Evolutionary conservation across 2,888 invertebrate species (phyloP).

Genomic region (Conops quadrifasciatus): DNA sequence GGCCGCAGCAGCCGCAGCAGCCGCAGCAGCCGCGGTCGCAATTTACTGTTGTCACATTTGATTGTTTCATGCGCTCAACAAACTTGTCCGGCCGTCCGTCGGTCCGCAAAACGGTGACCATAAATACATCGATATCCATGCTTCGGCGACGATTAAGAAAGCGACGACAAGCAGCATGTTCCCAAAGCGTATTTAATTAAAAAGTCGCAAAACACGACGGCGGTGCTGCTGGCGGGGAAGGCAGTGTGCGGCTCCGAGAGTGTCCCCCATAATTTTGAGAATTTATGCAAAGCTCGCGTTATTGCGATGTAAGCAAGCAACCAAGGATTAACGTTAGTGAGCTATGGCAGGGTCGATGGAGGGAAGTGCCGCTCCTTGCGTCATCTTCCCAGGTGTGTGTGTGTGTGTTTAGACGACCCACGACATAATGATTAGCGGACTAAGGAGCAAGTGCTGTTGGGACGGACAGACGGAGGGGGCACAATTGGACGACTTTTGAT

Average conservation of each 20-base stretch:
- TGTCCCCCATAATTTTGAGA: not conserved
- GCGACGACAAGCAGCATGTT: slow-evolving; percentile 50
- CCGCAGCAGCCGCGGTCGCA: too few relatives aligned
- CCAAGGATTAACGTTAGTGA: not conserved
- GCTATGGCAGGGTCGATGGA: not conserved
- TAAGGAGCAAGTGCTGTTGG: not conserved
- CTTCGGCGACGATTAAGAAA: slow-evolving; percentile 46
- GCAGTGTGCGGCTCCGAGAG: not conserved
- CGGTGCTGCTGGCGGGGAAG: not conserved
- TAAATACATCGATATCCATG: not conserved
- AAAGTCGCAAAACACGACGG: slow-evolving; percentile 5
- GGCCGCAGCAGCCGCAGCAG: too few relatives aligned
- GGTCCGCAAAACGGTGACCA: not conserved
- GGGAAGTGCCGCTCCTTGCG: not conserved
- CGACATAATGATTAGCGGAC: too few relatives aligned
- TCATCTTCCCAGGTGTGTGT: not conserved
- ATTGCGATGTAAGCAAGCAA: not conserved
- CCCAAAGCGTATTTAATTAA: slow-evolving; percentile 27
- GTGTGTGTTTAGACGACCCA: too few relatives aligned
- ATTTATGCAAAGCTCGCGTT: slow-evolving; percentile 6
- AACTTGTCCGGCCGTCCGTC: not conserved
- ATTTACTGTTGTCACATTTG: not conserved
- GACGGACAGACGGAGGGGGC: not conserved
- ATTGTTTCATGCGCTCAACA: not conserved
- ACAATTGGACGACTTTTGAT: too few relatives aligned